These are phyloP conservation scores for Andrena hattorfiana DNA, from an alignment of 2,888 invertebrate species.

Conservation along the genomic window DNA sequence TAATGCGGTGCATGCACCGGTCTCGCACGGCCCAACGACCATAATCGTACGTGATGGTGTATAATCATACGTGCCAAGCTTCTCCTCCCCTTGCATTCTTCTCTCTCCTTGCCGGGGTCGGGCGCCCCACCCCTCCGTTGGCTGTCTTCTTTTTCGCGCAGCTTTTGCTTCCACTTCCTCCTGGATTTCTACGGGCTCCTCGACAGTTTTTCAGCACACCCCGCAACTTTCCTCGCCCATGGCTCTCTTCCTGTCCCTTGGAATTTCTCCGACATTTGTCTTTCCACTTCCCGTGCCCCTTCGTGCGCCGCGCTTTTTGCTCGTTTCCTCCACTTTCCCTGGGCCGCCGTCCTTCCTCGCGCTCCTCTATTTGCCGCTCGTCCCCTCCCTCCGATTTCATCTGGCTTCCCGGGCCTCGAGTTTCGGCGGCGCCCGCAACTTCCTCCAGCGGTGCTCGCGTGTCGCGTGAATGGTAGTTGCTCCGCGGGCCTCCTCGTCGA, in stretches of 20 bases:
- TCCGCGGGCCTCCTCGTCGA: constrained; percentile 16
- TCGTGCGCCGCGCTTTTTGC: background rate
- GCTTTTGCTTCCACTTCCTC: constrained; percentile 36
- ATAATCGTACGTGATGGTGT: constrained; percentile 74
- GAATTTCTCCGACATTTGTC: constrained; percentile 29
- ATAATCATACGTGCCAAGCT: constrained; percentile 75
- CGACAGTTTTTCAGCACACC: constrained; percentile 32
- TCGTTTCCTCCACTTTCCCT: background rate
- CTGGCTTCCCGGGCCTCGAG: background rate
- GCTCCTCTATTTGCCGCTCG: background rate
- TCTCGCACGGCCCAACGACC: constrained; percentile 69
- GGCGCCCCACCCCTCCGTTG: constrained; percentile 1
- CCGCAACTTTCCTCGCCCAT: constrained; percentile 37
- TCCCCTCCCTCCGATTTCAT: background rate
- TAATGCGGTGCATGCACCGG: constrained; percentile 67
- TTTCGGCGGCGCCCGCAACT: background rate
- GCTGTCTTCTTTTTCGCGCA: constrained; percentile 24
- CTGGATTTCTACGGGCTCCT: constrained; percentile 34
- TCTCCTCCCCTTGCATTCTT: constrained; percentile 46
- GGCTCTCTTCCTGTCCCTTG: constrained; percentile 33
- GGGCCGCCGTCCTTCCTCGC: background rate
- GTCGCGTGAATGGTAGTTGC: constrained; percentile 29
- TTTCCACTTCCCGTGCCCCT: background rate
- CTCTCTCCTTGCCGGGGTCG: constrained; percentile 20
- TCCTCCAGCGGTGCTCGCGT: constrained; percentile 17